These are phyloP conservation scores for Drosophila conformis DNA, from an alignment of 2,888 invertebrate genomes.

Conservation along the genomic window DNA sequence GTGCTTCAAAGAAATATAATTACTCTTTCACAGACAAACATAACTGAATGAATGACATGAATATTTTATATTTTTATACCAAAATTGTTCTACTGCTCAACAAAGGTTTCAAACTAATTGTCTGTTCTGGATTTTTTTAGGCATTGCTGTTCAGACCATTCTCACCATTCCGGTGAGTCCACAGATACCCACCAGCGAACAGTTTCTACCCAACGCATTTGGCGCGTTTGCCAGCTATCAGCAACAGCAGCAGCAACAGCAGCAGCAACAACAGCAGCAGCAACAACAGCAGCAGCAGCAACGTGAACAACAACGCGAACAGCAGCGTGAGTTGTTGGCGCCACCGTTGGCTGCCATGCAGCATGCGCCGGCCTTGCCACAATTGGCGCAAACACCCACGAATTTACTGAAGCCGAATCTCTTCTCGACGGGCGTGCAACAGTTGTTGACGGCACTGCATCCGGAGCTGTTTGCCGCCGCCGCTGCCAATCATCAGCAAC, in stretches of 20 bases:
- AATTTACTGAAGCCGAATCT: conserved; percentile 91
- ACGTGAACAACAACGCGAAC: conserved; percentile 64
- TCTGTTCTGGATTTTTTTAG: conserved; percentile 85
- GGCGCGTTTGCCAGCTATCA: conserved; percentile 81
- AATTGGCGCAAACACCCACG: conserved; percentile 86
- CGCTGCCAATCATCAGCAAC: conserved; percentile 85
- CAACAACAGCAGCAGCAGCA: conserved; percentile 54
- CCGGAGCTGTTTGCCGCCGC: conserved; percentile 87
- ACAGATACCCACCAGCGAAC: conserved; percentile 91
- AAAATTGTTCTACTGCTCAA: background rate
- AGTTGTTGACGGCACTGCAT: conserved; percentile 90
- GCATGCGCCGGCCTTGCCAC: conserved; percentile 83
- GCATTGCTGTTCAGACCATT: conserved; percentile 97
- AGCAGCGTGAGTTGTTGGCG: conserved; percentile 79
- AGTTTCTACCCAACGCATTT: conserved; percentile 84
- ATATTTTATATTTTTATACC: background rate
- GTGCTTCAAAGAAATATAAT: background rate
- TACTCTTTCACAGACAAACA: background rate
- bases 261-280: conserved; percentile 57
- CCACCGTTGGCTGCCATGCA: conserved; percentile 84
- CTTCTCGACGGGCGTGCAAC: conserved; percentile 90
- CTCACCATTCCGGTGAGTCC: conserved; percentile 96
- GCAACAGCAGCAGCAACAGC: conserved; percentile 70
- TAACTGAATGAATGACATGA: background rate
- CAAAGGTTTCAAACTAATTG: background rate